A percentile compares a stretch with the other conserved stretches of the same genome.
phyloP scores from a whole-genome alignment of 2,797 vertebrate species.

The Macropus fuliginosus region DNA sequence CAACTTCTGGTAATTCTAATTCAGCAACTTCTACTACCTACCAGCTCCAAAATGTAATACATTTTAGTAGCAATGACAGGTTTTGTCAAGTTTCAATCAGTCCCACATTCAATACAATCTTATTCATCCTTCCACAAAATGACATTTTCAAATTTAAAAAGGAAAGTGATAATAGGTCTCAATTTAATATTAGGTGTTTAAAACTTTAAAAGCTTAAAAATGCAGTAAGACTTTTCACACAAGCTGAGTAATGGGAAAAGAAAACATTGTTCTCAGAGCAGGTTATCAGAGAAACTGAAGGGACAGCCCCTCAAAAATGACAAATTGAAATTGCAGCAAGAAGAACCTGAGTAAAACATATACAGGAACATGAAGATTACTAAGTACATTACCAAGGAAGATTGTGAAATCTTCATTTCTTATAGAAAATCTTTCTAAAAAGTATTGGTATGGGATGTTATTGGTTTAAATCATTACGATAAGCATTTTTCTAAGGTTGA shows the following conservation, averaged over 20 bases:
- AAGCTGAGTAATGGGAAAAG: background rate
- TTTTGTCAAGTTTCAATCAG: background rate
- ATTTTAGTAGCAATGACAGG: background rate
- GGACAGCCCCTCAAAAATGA: background rate
- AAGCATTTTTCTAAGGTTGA: background rate
- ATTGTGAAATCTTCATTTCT: background rate
- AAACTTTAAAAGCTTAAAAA: background rate
- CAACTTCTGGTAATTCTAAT: background rate
- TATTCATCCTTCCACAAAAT: background rate
- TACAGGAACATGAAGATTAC: background rate
- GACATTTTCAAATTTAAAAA: background rate
- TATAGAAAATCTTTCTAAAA: background rate
- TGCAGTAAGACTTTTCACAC: background rate
- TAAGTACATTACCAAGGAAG: background rate
- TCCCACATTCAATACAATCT: background rate
- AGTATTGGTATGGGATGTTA: background rate
- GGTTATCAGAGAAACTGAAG: background rate
- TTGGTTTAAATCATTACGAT: background rate
- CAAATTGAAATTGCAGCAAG: background rate
- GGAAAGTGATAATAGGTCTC: background rate
- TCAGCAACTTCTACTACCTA: background rate
- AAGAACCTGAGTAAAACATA: background rate
- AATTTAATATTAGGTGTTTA: background rate
- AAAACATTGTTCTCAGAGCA: background rate
- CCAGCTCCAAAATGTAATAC: background rate